Percentiles rank a stretch among this genome's conserved stretches.
Conservation (phyloP, 2,113 vertebrate genomes). For the Actinemys pallida region DNA sequence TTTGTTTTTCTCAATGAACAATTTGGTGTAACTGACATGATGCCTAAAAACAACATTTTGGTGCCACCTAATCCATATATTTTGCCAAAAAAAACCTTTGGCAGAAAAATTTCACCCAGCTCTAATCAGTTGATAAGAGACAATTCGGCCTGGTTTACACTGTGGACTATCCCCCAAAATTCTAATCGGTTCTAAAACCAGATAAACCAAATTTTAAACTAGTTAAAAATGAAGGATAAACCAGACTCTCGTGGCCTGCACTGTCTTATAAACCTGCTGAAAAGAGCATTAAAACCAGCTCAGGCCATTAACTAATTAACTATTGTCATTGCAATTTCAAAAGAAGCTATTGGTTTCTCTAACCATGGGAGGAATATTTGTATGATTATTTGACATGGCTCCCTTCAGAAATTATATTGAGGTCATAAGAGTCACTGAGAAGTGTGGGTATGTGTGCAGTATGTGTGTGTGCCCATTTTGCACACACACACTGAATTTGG, state of each 20-base stretch:
- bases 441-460: not conserved
- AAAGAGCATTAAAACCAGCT: not conserved
- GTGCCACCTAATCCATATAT: too few species aligned
- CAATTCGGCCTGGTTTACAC: not conserved
- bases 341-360: not conserved
- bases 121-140: too few species aligned
- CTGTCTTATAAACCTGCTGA: not conserved
- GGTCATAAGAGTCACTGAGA: not conserved
- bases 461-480: not conserved
- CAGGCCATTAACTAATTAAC: not conserved
- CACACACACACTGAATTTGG: not conserved
- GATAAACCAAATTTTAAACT: not conserved
- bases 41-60: too few species aligned
- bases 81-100: too few species aligned
- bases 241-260: fast-evolving
- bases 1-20: too few species aligned
- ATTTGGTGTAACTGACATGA: too few species aligned
- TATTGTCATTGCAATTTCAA: not conserved
- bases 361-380: fast-evolving
- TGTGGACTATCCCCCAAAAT: not conserved
- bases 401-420: not conserved
- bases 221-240: not conserved
- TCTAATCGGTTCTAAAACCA: not conserved
- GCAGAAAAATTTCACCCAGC: too few species aligned
- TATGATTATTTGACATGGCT: not conserved